Percentiles rank a stretch among this genome's conserved stretches.
Conservation (phyloP, 2,888 invertebrate species). For the Conomelus anceps region DNA sequence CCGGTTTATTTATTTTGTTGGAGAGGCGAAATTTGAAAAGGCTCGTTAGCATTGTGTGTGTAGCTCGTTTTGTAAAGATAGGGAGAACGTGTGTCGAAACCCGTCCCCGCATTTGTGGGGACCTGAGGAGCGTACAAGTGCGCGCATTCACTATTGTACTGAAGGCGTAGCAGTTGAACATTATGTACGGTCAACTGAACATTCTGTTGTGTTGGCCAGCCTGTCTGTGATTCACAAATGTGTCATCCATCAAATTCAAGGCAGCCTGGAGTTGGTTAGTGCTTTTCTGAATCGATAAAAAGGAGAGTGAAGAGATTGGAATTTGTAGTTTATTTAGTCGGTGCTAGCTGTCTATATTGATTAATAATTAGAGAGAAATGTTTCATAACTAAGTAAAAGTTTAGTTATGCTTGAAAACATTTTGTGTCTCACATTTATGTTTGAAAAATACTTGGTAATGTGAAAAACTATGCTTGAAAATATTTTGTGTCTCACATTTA, state of each 20-base stretch:
- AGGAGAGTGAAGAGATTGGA: too few relatives aligned
- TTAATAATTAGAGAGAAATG: too few relatives aligned
- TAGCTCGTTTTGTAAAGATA: neutral
- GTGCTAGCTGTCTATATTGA: too few relatives aligned
- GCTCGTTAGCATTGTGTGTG: conserved; percentile 18
- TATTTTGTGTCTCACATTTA: too few relatives aligned
- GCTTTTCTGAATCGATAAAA: too few relatives aligned
- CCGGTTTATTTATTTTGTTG: neutral
- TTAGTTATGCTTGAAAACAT: too few relatives aligned
- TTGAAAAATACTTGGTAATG: too few relatives aligned
- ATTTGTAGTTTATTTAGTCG: too few relatives aligned
- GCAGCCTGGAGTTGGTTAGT: too few relatives aligned
- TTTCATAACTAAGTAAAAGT: too few relatives aligned
- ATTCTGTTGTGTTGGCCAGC: neutral
- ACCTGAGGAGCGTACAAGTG: neutral
- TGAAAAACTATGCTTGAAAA: too few relatives aligned
- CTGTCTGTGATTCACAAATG: neutral
- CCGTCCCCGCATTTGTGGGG: neutral
- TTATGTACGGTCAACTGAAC: neutral
- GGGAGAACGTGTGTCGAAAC: neutral
- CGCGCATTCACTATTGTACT: neutral
- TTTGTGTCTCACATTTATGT: too few relatives aligned
- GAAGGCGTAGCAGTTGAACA: neutral
- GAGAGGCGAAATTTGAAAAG: conserved; percentile 23
- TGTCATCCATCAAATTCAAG: neutral